Conservation (phyloP, 2,888 invertebrate genomes). For the Adelognathus sp. region DNA sequence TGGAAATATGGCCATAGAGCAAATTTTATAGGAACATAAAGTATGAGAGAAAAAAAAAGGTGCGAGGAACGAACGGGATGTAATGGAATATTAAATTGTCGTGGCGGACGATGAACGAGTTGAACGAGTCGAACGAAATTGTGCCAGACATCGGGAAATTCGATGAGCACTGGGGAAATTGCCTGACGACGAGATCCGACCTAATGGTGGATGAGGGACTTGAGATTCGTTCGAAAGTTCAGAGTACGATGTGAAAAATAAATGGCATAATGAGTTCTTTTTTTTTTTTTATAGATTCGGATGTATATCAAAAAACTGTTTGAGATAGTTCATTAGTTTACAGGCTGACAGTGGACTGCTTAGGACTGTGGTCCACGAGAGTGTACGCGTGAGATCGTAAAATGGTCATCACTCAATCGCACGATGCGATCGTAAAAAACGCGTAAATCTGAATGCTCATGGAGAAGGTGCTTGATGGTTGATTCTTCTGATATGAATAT, state of each 20-base stretch:
- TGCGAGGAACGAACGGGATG: not conserved
- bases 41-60: not conserved
- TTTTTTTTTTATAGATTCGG: not conserved
- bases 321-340: slow-evolving; percentile 1
- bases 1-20: not conserved
- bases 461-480: slow-evolving; percentile 18
- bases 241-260: slow-evolving; percentile 1
- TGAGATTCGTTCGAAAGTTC: not conserved
- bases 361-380: not conserved
- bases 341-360: not conserved
- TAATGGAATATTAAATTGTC: slow-evolving; percentile 11
- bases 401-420: slow-evolving; percentile 62
- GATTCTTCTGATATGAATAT: slow-evolving; percentile 39
- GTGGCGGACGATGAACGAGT: not conserved
- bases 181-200: slow-evolving; percentile 33
- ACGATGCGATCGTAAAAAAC: slow-evolving; percentile 60
- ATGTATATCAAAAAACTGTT: not conserved
- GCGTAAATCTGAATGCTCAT: slow-evolving; percentile 59
- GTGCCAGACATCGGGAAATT: slow-evolving; percentile 61
- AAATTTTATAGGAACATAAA: not conserved
- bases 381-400: slow-evolving; percentile 52
- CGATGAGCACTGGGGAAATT: slow-evolving; percentile 58
- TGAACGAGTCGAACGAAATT: slow-evolving; percentile 42
- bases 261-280: slow-evolving; percentile 30
- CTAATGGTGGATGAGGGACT: not conserved